A percentile compares a stretch with the other conserved stretches of the same genome.
phyloP scores from a whole-genome alignment of 2,113 vertebrate species.

The Hiodon tergisus region DNA sequence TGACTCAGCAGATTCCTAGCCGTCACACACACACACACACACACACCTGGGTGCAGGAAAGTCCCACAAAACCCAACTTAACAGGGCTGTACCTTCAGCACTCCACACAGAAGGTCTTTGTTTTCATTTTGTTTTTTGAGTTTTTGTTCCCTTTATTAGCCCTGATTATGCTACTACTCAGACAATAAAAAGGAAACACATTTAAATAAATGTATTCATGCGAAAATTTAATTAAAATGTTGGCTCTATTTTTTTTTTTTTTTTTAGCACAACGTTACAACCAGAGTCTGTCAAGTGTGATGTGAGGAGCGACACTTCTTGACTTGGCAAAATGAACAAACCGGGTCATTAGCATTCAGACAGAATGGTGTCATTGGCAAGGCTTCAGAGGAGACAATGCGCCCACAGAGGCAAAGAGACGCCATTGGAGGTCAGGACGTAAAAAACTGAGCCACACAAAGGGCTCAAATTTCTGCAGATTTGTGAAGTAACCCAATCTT shows the following conservation, averaged over 20 bases:
- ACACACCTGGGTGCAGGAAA: background rate
- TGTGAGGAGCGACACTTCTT: no score
- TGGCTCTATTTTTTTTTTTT: background rate
- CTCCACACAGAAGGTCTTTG: background rate
- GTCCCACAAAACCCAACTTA: background rate
- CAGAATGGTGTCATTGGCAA: no score
- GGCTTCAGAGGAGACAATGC: no score
- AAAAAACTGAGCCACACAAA: no score
- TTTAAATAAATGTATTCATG: no score
- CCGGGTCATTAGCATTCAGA: no score
- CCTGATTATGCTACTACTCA: background rate
- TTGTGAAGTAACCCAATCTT: no score
- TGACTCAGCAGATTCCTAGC: conserved; percentile 60
- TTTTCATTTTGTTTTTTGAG: background rate
- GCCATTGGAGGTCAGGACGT: no score
- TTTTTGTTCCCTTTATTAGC: background rate
- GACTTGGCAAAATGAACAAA: no score
- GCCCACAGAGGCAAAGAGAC: no score
- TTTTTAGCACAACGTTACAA: background rate
- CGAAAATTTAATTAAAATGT: no score
- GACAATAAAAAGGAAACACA: background rate
- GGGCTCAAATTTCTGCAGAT: no score
- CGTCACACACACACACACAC: conserved; percentile 18
- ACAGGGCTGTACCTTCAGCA: background rate
- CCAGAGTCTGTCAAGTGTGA: background rate